A percentile compares a stretch with the other conserved stretches of the same genome.
phyloP scores from a whole-genome alignment of 2,797 vertebrate genomes.

The Lateolabrax maculatus region DNA sequence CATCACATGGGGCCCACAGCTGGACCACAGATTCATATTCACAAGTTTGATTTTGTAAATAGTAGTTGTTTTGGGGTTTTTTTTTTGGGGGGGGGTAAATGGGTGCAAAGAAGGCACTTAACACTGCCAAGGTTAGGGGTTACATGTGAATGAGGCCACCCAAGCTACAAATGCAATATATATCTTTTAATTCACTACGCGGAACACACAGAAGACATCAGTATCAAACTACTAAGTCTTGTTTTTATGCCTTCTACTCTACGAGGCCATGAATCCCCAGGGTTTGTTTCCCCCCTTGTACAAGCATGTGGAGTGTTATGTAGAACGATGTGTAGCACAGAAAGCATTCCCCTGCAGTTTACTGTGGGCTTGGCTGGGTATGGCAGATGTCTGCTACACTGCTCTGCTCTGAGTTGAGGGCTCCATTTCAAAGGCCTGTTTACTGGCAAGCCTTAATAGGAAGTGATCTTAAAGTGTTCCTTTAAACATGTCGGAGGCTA shows the following conservation, averaged over 20 bases:
- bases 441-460: slow-evolving; percentile 85
- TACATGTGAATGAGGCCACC: slow-evolving; percentile 21
- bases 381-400: slow-evolving; percentile 87
- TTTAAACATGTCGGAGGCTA: slow-evolving; percentile 84
- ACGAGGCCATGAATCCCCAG: slow-evolving; percentile 63
- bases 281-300: slow-evolving; percentile 55
- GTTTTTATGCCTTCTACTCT: slow-evolving; percentile 46
- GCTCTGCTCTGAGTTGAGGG: slow-evolving; percentile 77
- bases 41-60: slow-evolving; percentile 19
- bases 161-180: slow-evolving; percentile 21
- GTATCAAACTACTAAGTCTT: slow-evolving; percentile 45
- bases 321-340: slow-evolving; percentile 60
- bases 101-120: neutral
- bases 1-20: neutral
- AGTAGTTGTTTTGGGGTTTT: slow-evolving; percentile 8
- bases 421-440: slow-evolving; percentile 86
- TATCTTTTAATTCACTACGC: slow-evolving; percentile 28
- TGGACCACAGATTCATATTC: slow-evolving; percentile 9
- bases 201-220: slow-evolving; percentile 33
- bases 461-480: slow-evolving; percentile 85
- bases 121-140: neutral
- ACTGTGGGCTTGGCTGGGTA: slow-evolving; percentile 81
- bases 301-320: slow-evolving; percentile 62
- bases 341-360: slow-evolving; percentile 78
- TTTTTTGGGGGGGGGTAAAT: no score